Conservation (phyloP, 1,140 invertebrate species). For the Anastrepha obliqua region DNA sequence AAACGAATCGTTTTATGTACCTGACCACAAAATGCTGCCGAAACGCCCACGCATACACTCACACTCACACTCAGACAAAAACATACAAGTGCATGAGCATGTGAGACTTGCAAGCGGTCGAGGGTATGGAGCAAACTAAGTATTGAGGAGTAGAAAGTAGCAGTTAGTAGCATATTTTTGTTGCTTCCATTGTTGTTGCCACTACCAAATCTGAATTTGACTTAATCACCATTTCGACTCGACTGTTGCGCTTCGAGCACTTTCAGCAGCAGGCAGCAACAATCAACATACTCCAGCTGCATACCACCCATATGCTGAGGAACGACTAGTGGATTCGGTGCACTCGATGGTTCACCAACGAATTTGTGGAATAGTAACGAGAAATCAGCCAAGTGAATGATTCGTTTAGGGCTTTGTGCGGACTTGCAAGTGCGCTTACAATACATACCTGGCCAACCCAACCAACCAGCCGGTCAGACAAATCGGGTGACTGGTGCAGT, state of each 20-base stretch:
- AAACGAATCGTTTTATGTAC: slow-evolving; percentile 63
- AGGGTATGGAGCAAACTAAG: background rate
- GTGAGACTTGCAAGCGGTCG: background rate
- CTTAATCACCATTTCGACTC: slow-evolving; percentile 63
- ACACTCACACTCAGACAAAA: background rate
- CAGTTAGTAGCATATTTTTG: background rate
- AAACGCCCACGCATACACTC: background rate
- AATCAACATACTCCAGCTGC: background rate
- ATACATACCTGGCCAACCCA: background rate
- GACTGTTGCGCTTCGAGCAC: slow-evolving; percentile 64
- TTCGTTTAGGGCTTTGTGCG: slow-evolving; percentile 72
- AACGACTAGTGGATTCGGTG: too few species aligned
- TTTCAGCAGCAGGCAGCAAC: background rate
- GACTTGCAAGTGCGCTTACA: background rate
- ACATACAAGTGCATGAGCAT: background rate
- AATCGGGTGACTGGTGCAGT: background rate
- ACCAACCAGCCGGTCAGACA: background rate
- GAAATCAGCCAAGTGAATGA: slow-evolving; percentile 71
- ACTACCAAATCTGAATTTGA: slow-evolving; percentile 57
- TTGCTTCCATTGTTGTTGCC: background rate
- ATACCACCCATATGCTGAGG: too few species aligned
- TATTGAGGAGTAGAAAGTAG: slow-evolving; percentile 14
- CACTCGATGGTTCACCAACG: background rate
- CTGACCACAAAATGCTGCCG: slow-evolving; percentile 30
- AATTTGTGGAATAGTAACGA: slow-evolving; percentile 54